Conservation (phyloP, 2,888 invertebrate species). For the Patella pellucida region DNA sequence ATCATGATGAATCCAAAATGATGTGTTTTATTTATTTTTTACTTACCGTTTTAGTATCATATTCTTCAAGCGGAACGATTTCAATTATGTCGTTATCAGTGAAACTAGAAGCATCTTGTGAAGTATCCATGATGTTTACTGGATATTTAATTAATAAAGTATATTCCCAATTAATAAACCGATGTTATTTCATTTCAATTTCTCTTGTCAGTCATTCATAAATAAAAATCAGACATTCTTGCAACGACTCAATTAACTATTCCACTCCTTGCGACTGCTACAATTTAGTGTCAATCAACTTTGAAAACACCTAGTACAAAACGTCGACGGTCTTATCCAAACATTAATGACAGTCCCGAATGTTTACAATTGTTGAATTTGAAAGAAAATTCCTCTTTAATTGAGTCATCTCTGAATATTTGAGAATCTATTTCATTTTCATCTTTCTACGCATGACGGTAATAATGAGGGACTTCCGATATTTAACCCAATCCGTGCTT, state of each 20-base stretch:
- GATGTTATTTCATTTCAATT: no score
- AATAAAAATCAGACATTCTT: no score
- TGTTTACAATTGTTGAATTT: neutral
- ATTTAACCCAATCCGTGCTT: neutral
- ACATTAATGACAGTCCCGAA: neutral
- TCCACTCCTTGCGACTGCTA: no score
- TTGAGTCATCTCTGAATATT: constrained; percentile 7
- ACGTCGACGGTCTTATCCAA: neutral
- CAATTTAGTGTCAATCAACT: no score
- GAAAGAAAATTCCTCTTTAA: constrained; percentile 1
- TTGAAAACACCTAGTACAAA: neutral
- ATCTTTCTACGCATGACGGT: neutral
- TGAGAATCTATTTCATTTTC: neutral
- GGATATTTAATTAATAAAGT: neutral
- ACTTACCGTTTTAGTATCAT: constrained; percentile 57
- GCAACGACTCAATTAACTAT: no score
- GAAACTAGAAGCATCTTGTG: constrained; percentile 4
- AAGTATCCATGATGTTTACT: neutral
- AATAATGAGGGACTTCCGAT: neutral
- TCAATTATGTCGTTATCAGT: constrained; percentile 57
- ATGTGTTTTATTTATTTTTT: neutral
- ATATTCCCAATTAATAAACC: no score
- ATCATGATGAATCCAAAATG: no score
- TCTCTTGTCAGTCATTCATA: no score
- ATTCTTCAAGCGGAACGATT: constrained; percentile 58